These are phyloP conservation scores for Achlya flavicornis DNA, from an alignment of 2,888 invertebrate species.

Conservation along the genomic window DNA sequence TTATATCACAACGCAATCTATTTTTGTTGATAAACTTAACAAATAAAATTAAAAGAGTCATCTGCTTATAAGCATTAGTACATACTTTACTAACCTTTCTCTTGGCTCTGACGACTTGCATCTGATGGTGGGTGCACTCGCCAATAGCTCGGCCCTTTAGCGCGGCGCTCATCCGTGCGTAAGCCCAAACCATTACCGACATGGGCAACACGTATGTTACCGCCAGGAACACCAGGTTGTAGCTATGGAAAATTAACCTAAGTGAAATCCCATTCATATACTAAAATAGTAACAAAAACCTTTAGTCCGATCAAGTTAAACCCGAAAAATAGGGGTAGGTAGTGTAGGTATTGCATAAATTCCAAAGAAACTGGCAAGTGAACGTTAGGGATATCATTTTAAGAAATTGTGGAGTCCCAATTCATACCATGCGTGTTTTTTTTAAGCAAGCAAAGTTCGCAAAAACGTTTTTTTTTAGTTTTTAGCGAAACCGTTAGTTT, in stretches of 20 bases:
- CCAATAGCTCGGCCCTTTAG: conserved; percentile 93
- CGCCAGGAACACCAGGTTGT: conserved; percentile 91
- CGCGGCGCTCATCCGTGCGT: conserved; percentile 91
- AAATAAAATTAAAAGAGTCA: not conserved
- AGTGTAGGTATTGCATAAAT: no score
- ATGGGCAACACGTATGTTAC: conserved; percentile 94
- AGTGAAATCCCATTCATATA: not conserved
- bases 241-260: conserved; percentile 79
- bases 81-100: conserved; percentile 85
- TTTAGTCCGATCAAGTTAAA: no score
- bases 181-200: conserved; percentile 91
- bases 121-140: conserved; percentile 92
- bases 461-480: no score
- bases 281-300: not conserved
- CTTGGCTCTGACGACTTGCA: conserved; percentile 93
- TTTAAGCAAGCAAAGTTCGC: no score
- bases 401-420: no score
- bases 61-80: not conserved
- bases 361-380: no score
- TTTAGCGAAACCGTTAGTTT: no score
- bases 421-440: no score
- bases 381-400: no score
- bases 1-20: no score
- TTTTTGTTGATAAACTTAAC: no score
- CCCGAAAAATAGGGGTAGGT: no score